Conservation (phyloP, 1,140 invertebrate genomes). For the Trinorchestia longiramus region DNA sequence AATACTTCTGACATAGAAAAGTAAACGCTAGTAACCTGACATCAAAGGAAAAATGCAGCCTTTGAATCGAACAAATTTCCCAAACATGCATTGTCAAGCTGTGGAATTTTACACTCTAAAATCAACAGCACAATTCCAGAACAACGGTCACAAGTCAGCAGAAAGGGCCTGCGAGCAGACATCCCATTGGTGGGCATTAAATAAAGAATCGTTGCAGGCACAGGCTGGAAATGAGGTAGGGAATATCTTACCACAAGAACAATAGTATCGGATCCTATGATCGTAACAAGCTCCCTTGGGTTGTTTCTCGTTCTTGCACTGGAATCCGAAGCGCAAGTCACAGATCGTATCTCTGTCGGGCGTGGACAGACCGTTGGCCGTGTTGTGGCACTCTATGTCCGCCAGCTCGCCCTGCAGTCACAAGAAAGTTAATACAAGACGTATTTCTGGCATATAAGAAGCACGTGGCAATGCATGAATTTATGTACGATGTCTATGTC, state of each 20-base stretch:
- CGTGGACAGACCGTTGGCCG: slow-evolving; percentile 58
- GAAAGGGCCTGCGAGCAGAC: not conserved
- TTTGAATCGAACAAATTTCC: not conserved
- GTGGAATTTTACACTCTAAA: not conserved
- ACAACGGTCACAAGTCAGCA: not conserved
- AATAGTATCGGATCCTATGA: slow-evolving; percentile 69
- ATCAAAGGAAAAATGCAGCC: not conserved
- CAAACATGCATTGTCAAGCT: not conserved
- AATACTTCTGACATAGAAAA: not conserved
- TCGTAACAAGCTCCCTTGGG: slow-evolving; percentile 68
- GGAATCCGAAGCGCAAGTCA: slow-evolving; percentile 68
- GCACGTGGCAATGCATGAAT: not conserved
- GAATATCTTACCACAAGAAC: slow-evolving; percentile 68
- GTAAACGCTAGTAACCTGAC: not conserved
- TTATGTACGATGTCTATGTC: not conserved
- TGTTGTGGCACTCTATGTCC: slow-evolving; percentile 68
- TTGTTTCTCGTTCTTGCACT: slow-evolving; percentile 69
- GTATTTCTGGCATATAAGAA: not conserved
- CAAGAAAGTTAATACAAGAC: not conserved
- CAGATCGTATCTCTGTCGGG: slow-evolving; percentile 34
- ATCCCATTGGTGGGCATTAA: not conserved
- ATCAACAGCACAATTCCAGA: not conserved
- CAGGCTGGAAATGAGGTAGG: not conserved
- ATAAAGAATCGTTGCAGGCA: not conserved
- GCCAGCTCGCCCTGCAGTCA: slow-evolving; percentile 66